A percentile compares a stretch with the other conserved stretches of the same genome.
Conservation (phyloP, 1,140 invertebrate genomes). For the Heliothis virescens region DNA sequence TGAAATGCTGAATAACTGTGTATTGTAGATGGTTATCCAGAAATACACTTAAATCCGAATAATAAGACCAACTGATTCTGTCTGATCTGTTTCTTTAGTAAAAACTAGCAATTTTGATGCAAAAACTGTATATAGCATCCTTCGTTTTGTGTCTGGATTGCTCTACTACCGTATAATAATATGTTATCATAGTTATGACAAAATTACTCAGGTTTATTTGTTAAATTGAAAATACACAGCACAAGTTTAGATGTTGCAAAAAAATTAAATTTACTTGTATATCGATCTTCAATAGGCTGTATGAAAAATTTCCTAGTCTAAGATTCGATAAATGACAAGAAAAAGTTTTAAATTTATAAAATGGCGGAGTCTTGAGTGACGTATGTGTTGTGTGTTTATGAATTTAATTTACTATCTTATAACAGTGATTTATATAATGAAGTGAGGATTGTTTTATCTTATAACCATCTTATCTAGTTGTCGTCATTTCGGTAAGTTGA, state of each 20-base stretch:
- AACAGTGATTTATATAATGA: constrained; percentile 73
- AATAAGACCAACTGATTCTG: no score
- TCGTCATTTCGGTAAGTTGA: constrained; percentile 65
- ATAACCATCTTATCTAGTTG: constrained; percentile 57
- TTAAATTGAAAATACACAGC: no score
- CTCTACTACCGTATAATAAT: no score
- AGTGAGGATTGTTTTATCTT: constrained; percentile 62
- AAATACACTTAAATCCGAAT: no score
- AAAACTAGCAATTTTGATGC: no score
- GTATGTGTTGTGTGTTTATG: constrained; percentile 83
- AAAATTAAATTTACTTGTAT: neutral
- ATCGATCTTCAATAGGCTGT: constrained; percentile 4
- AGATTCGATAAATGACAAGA: neutral
- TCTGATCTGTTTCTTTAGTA: no score
- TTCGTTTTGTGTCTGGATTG: no score
- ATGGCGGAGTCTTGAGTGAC: constrained; percentile 81
- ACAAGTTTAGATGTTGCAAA: neutral
- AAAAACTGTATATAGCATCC: no score
- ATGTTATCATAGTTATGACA: no score
- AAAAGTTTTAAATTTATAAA: constrained; percentile 65
- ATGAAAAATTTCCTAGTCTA: constrained; percentile 2
- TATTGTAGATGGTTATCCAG: no score
- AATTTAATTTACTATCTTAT: constrained; percentile 64
- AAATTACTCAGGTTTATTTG: no score
- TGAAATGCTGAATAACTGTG: no score